Conservation (phyloP, 2,888 invertebrate genomes). For the Micropterix aruncella region DNA sequence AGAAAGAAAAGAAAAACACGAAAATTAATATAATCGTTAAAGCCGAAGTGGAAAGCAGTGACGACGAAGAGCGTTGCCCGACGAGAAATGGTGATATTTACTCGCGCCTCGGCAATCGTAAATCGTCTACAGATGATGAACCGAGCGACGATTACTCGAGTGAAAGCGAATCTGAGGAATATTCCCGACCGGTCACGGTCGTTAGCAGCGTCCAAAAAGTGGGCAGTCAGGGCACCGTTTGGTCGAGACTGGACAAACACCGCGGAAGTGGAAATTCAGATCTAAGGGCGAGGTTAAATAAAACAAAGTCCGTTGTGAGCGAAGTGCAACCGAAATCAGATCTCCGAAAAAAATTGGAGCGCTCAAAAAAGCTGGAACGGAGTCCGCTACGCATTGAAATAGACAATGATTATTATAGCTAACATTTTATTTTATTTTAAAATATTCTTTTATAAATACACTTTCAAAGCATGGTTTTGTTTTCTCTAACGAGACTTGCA, state of each 20-base stretch:
- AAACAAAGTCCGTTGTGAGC: constrained; percentile 19
- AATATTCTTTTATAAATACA: too few species aligned
- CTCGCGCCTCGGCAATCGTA: neutral
- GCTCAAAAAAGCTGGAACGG: constrained; percentile 18
- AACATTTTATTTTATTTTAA: too few species aligned
- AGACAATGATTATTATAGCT: constrained; percentile 24
- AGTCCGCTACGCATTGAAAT: constrained; percentile 26
- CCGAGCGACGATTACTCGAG: constrained; percentile 4
- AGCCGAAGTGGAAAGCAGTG: constrained; percentile 17
- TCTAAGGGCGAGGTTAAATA: constrained; percentile 26
- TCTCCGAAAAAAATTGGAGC: constrained; percentile 25
- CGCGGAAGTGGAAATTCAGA: constrained; percentile 19
- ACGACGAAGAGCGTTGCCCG: constrained; percentile 30
- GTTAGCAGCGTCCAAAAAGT: constrained; percentile 40
- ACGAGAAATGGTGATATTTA: constrained; percentile 12
- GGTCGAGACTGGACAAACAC: constrained; percentile 37
- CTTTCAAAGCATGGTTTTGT: too few species aligned
- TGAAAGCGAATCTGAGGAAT: constrained; percentile 14
- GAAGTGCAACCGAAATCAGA: constrained; percentile 18
- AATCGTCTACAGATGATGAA: constrained; percentile 7
- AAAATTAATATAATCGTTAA: constrained; percentile 14
- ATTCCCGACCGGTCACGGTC: constrained; percentile 21
- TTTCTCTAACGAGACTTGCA: too few species aligned
- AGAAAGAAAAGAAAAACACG: constrained; percentile 24
- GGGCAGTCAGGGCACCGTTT: constrained; percentile 30